Evolutionary conservation across 2,797 vertebrate species (phyloP).

Genomic region (Acropternis orthonyx): DNA sequence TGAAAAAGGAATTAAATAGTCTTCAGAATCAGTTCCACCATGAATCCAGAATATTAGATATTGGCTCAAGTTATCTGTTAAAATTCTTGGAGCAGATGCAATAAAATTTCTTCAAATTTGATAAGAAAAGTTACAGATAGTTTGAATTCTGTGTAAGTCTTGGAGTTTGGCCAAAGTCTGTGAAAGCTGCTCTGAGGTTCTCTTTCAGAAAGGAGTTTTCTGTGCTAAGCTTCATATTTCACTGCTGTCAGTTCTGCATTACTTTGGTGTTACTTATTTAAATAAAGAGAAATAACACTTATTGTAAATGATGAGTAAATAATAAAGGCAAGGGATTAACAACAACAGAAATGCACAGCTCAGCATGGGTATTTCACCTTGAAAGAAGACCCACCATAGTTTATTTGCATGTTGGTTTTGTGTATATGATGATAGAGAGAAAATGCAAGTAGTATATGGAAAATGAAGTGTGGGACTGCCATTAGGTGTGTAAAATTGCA

Average conservation of each 20-base stretch:
- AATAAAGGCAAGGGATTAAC: neutral
- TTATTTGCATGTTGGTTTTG: accelerated
- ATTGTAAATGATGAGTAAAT: neutral
- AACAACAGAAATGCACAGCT: neutral
- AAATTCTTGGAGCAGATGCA: neutral
- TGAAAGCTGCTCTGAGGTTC: neutral
- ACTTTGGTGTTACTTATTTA: neutral
- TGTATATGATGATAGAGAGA: neutral
- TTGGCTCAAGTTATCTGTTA: neutral
- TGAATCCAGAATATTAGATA: conserved; percentile 3
- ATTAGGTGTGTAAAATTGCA: neutral
- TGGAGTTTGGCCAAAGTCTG: neutral
- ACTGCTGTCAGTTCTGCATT: neutral
- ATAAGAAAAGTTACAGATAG: neutral
- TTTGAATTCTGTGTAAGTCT: neutral
- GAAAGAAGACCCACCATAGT: neutral
- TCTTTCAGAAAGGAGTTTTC: neutral
- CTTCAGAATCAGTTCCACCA: neutral
- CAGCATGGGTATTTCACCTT: neutral
- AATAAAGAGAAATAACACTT: neutral
- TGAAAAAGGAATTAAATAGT: conserved; percentile 10
- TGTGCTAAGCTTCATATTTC: neutral
- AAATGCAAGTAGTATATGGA: neutral
- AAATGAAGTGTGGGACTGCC: neutral
- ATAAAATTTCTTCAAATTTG: neutral